Conservation (phyloP, 2,113 vertebrate genomes). For the Tamias sibiricus region DNA sequence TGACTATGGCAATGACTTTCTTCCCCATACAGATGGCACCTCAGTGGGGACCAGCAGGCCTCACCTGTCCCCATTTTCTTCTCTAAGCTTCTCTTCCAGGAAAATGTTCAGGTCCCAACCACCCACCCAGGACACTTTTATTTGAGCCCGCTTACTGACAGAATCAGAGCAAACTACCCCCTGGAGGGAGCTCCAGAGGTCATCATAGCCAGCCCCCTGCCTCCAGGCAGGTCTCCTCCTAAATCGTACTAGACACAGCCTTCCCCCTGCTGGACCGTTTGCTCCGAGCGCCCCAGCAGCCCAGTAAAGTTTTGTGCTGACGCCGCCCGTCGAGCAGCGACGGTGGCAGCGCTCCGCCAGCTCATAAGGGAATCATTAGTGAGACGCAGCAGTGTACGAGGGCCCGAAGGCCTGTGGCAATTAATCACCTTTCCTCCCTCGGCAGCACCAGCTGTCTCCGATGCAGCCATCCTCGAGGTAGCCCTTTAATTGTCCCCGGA, state of each 20-base stretch:
- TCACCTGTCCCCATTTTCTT: not conserved
- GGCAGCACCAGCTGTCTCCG: slow-evolving; percentile 56
- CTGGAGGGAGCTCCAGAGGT: slow-evolving; percentile 49
- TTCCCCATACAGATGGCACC: fast-evolving
- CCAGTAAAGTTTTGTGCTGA: slow-evolving; percentile 77
- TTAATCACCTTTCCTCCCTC: slow-evolving; percentile 62
- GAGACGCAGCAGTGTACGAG: not conserved
- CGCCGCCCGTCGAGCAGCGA: not conserved
- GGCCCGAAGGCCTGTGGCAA: slow-evolving; percentile 72
- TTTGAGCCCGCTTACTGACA: slow-evolving; percentile 14
- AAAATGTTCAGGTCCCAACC: not conserved
- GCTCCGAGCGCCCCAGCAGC: slow-evolving; percentile 66
- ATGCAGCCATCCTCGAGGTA: slow-evolving; percentile 64
- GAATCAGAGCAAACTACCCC: slow-evolving; percentile 60
- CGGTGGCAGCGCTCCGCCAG: not conserved
- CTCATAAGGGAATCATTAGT: slow-evolving; percentile 78
- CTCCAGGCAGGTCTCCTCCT: slow-evolving; percentile 59
- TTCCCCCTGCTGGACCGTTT: not conserved
- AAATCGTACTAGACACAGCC: slow-evolving; percentile 30
- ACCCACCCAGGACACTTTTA: not conserved
- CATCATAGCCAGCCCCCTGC: slow-evolving; percentile 18
- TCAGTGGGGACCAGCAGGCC: fast-evolving
- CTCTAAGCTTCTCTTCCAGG: not conserved
- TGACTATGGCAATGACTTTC: fast-evolving
- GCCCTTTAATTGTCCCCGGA: slow-evolving; percentile 73